Evolutionary conservation across 2,797 vertebrate genomes (phyloP).

Genomic region (Carduelis carduelis): DNA sequence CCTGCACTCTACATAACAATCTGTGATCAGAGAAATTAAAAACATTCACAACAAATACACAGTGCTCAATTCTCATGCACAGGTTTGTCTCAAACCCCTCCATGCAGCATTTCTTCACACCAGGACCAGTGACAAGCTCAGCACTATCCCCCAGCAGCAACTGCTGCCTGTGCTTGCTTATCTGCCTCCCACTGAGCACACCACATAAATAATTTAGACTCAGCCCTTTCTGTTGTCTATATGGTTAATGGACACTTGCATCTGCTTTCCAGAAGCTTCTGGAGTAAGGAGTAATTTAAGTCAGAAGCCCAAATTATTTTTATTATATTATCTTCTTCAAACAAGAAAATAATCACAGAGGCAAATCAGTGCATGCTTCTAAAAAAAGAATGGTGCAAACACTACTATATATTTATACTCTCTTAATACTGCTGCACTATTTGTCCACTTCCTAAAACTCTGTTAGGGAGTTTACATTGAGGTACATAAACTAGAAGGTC

Average conservation of each 20-base stretch:
- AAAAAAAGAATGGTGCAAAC: background rate
- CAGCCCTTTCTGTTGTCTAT: background rate
- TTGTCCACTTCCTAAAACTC: background rate
- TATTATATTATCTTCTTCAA: background rate
- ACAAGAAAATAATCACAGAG: background rate
- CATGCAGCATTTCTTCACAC: background rate
- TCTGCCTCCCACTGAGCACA: background rate
- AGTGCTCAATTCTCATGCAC: background rate
- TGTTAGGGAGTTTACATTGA: background rate
- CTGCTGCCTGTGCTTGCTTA: background rate
- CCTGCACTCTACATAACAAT: constrained; percentile 7
- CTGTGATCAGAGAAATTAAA: constrained; percentile 52
- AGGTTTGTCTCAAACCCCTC: background rate
- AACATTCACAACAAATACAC: constrained; percentile 14
- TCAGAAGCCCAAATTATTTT: background rate
- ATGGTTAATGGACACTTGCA: background rate
- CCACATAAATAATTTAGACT: background rate
- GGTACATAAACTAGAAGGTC: background rate
- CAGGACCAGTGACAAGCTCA: background rate
- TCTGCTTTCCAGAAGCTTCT: background rate
- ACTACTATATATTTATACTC: background rate
- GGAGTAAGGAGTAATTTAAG: background rate
- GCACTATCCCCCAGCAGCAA: background rate
- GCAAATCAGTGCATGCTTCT: background rate
- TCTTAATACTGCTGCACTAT: background rate